Percentiles rank a stretch among this genome's conserved stretches.
Conservation (phyloP, 2,113 vertebrate genomes). For the Speoplatyrhinus poulsoni region DNA sequence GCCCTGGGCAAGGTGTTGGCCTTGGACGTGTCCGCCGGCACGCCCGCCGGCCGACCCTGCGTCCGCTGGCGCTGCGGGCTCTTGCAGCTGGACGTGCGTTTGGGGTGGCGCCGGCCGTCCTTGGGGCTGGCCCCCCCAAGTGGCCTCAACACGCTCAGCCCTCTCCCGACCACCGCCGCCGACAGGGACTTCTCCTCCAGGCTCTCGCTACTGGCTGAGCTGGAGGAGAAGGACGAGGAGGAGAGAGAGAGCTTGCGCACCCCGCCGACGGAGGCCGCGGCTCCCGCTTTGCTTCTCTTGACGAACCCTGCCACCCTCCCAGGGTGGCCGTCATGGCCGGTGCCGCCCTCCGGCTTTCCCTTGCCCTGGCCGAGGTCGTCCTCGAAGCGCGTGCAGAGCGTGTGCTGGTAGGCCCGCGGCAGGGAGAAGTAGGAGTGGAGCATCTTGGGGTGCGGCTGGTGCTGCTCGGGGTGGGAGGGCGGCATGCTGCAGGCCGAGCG, state of each 20-base stretch:
- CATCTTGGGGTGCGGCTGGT: constrained; percentile 74
- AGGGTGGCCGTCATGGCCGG: constrained; percentile 41
- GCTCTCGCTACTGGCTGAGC: constrained; percentile 84
- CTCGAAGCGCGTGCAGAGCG: constrained; percentile 70
- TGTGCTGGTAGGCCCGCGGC: constrained; percentile 76
- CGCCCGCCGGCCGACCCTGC: constrained; percentile 65
- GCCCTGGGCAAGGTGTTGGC: constrained; percentile 77
- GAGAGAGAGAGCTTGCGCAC: constrained; percentile 76
- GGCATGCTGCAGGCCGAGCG: constrained; percentile 75
- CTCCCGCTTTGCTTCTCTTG: constrained; percentile 65
- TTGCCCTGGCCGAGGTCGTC: constrained; percentile 73
- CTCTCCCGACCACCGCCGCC: constrained; percentile 51
- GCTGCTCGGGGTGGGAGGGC: constrained; percentile 72
- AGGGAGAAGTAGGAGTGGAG: constrained; percentile 78
- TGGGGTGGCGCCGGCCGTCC: constrained; percentile 67
- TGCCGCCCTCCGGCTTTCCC: constrained; percentile 53
- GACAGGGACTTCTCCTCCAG: constrained; percentile 77
- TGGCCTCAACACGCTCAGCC: constrained; percentile 63
- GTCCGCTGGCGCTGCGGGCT: constrained; percentile 67
- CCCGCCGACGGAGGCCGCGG: constrained; percentile 53
- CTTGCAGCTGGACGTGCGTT: constrained; percentile 63
- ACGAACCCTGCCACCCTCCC: constrained; percentile 47
- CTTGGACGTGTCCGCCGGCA: constrained; percentile 73
- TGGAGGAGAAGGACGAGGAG: constrained; percentile 82
- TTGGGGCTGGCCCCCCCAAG: constrained; percentile 63